These are phyloP conservation scores for Mormyrus lacerda DNA, from an alignment of 2,113 vertebrate species.

Conservation along the genomic window DNA sequence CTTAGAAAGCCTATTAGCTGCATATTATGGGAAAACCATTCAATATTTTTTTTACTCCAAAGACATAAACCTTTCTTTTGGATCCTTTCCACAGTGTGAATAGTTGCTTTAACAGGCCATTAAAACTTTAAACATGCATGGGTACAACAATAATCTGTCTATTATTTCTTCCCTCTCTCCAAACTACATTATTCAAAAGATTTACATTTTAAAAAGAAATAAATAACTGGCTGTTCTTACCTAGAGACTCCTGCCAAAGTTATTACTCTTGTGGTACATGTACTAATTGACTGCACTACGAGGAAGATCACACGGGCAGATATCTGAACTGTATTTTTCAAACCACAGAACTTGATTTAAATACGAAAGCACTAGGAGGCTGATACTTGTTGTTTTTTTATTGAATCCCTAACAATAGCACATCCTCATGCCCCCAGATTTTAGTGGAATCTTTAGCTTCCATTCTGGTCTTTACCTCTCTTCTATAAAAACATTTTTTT, in stretches of 20 bases:
- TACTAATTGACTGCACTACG: slow-evolving; percentile 49
- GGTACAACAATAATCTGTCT: slow-evolving; percentile 39
- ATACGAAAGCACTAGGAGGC: not conserved
- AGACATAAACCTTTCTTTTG: slow-evolving; percentile 32
- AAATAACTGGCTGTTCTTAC: slow-evolving; percentile 29
- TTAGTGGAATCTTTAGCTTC: not conserved
- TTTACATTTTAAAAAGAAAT: not conserved
- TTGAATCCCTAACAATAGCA: not conserved
- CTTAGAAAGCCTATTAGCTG: slow-evolving; percentile 12
- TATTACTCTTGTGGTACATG: slow-evolving; percentile 38
- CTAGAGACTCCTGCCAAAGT: slow-evolving; percentile 36
- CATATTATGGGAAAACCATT: slow-evolving; percentile 32
- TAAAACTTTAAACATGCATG: slow-evolving; percentile 44
- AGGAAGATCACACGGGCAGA: slow-evolving; percentile 38
- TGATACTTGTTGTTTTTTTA: slow-evolving; percentile 11
- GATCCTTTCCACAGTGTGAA: slow-evolving; percentile 30
- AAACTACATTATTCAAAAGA: slow-evolving; percentile 10
- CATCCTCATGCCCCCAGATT: not conserved
- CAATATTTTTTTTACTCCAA: slow-evolving; percentile 33
- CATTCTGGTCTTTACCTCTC: not conserved
- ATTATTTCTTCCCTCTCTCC: slow-evolving; percentile 1
- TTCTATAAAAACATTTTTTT: slow-evolving; percentile 5
- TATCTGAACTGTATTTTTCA: slow-evolving; percentile 14
- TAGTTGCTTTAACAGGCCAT: slow-evolving; percentile 40
- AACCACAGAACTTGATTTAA: slow-evolving; percentile 18